These are phyloP conservation scores for Anolis apletophallus DNA, from an alignment of 2,797 vertebrate genomes.

Conservation along the genomic window DNA sequence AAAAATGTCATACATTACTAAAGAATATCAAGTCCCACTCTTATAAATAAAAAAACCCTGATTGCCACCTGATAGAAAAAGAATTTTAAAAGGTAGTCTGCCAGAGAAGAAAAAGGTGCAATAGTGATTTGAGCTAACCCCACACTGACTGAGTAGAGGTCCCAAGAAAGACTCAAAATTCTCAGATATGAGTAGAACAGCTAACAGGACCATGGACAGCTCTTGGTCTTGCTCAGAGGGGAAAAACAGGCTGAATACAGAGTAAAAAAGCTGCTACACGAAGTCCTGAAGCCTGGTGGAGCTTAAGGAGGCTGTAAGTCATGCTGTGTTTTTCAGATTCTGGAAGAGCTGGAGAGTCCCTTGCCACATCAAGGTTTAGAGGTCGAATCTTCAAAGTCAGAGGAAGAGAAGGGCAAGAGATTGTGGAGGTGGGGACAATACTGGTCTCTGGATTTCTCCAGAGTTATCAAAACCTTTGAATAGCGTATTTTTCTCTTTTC, in stretches of 20 bases:
- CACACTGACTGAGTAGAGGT: background rate
- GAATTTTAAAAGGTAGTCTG: background rate
- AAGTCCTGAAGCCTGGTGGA: background rate
- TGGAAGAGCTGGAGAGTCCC: background rate
- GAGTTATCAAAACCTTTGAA: too few species aligned
- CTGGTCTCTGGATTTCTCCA: background rate
- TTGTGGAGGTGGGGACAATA: background rate
- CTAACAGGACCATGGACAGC: slow-evolving; percentile 7
- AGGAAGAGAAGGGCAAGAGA: background rate
- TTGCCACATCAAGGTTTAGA: background rate
- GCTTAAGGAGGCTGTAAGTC: background rate
- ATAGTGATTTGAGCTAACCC: background rate
- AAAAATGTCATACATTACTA: background rate
- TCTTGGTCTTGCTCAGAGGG: background rate
- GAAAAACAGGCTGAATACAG: background rate
- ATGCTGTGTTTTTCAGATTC: background rate
- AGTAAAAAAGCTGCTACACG: background rate
- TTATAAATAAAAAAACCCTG: background rate
- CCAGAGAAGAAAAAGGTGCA: background rate
- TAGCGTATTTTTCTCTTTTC: background rate
- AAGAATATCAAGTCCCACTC: background rate
- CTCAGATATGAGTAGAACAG: background rate
- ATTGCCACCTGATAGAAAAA: background rate
- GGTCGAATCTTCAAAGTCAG: background rate
- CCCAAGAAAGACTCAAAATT: background rate